Conservation (phyloP, 2,888 invertebrate species). For the Lapara coniferarum region DNA sequence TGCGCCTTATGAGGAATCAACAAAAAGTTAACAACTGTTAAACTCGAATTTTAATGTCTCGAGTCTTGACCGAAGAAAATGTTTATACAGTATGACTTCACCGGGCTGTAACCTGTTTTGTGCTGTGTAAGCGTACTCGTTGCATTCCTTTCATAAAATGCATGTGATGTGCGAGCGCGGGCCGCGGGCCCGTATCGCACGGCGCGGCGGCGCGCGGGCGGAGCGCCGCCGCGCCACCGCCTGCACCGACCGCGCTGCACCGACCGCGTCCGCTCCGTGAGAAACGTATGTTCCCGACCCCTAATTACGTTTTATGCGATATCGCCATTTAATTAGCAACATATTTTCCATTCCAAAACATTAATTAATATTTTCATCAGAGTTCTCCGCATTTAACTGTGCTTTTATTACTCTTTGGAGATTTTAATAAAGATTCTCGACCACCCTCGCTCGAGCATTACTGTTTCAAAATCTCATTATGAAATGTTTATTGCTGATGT, state of each 20-base stretch:
- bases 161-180: conserved; percentile 49
- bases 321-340: conserved; percentile 84
- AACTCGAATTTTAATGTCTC: conserved; percentile 60
- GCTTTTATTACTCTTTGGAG: conserved; percentile 80
- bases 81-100: conserved; percentile 55
- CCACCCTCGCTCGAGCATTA: conserved; percentile 76
- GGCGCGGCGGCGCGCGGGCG: conserved; percentile 36
- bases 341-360: conserved; percentile 82
- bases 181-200: conserved; percentile 47
- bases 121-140: conserved; percentile 49
- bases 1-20: conserved; percentile 36
- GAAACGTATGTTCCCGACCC: conserved; percentile 78
- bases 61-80: conserved; percentile 44
- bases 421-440: conserved; percentile 83
- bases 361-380: conserved; percentile 84
- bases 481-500: conserved; percentile 66
- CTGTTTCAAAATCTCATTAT: conserved; percentile 75
- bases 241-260: conserved; percentile 42
- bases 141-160: conserved; percentile 69
- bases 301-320: conserved; percentile 83
- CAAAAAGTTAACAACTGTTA: conserved; percentile 61
- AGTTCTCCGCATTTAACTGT: conserved; percentile 81
- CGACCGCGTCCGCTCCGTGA: conserved; percentile 63
- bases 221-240: conserved; percentile 33
- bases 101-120: conserved; percentile 69